Evolutionary conservation across 2,888 invertebrate genomes (phyloP), one percentile per base, ranked within the genome.

Genomic region (Tenthredo livida): DNA sequence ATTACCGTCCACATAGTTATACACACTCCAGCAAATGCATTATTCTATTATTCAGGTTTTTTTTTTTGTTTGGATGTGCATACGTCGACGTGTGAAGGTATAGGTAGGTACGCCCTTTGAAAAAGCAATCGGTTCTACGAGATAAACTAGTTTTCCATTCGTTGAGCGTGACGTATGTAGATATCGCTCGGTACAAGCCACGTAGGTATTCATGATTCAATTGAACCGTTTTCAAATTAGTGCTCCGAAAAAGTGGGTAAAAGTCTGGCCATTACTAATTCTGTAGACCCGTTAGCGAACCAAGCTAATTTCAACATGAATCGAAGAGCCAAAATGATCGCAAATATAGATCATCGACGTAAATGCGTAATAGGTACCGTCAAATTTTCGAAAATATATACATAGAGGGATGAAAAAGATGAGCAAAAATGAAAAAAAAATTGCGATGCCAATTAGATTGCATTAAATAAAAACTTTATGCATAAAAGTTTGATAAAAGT

Each of bases 141-240:
- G 37, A 70, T 70, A 70, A 70, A 70, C 70, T 70, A 70, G 70
- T 70, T 70, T 70, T 70, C 37, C 70, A 37, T 70, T 70, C 33
- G 37, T 15, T n/a, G 70, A 37, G n/a, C 37, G 17, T 70, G 2
- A 70, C 70, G 70, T 70, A 70, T 70, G 33, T 70, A 70, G 37
- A 37, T 37, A 37, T 37, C n/a, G 70, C 3, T 17, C 33, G 33
- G 0, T 43, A 21, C 72, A 43, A 40, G 40, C 25, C 9, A 21
- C 21, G 72, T 43, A 21, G 12, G 72, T 43, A 72, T 43, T 25
- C 72, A n/a, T 10, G 43, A 72, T 72, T 21, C 6, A 43, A 72
- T 72, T 72, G 40, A 40, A 72, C 67, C 67, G 67, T 33, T 67
- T 67, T 67, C 67, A 67, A 67, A 67, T 67, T 67, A 33, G 33